Evolutionary conservation across 92 coral and sea anemone species (phyloP), one percentile per base, ranked within the genome.

Genomic region (Epizoanthus rinbou): DNA sequence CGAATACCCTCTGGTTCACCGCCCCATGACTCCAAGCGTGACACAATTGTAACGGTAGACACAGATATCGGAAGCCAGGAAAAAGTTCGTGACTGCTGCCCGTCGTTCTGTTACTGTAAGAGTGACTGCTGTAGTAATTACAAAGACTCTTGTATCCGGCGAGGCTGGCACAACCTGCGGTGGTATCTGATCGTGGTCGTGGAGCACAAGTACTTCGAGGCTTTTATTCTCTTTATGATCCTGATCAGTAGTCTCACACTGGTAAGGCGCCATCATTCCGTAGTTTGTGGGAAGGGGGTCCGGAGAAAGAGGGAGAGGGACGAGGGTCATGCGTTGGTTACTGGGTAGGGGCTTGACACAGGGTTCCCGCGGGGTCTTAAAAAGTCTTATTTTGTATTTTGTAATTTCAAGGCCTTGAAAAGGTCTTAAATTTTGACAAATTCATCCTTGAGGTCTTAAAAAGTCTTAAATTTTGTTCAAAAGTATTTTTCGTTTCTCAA

Each of bases 131-230:
- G 98, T 82, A 82, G 80, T 11, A 89, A 90, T 64, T 94, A 93
- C 86, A 84, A 88, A 35, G 95, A 92, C 28, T 97, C 99, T 14
- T 91, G 92, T 33, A 75, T 97, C 60, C 85, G 99, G 39, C 88
- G 90, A 58, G 86, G 86, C 0, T 97, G 99, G 99, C 97, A 92
- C 80, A 76, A 86, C 75, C 18, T 94, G 88, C 98, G 99, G 16
- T 87, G 84, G 84, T 65, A 94, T 62, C 87, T 97, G 58, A 83
- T 87, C 65, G 75, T 87, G 24, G 86, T 97, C 85, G 98, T 92
- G 25, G 99, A 97, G 83, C 99, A 97, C 88, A 97, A 97, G 85
- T 93, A 95, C 86, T 95, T 95, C 62, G 96, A 95, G 82, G 84
- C 87, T 58, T 92, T 94, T 73, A 92, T 94, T 17, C 88, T 94